Conservation (phyloP, 2,113 vertebrate species). For the Chunga burmeisteri region DNA sequence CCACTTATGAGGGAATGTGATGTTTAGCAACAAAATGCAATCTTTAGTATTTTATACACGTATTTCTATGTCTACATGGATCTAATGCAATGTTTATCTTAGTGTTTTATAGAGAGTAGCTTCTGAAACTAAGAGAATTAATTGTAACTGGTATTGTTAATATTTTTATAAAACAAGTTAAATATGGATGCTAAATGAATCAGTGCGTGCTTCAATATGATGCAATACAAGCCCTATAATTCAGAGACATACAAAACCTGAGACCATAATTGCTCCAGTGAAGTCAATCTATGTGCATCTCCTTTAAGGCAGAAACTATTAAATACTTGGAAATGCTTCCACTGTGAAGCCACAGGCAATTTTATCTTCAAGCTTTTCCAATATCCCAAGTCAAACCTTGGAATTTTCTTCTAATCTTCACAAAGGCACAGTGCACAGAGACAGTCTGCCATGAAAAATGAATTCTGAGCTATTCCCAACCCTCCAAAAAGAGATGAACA, state of each 20-base stretch:
- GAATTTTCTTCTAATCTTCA: background rate
- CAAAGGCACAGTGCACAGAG: background rate
- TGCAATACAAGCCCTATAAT: background rate
- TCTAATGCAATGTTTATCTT: background rate
- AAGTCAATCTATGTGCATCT: background rate
- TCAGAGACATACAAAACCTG: background rate
- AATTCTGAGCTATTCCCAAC: background rate
- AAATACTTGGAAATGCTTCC: background rate
- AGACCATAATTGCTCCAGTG: background rate
- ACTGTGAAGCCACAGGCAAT: rapidly evolving
- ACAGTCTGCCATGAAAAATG: background rate
- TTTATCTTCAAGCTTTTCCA: background rate
- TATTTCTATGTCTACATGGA: background rate
- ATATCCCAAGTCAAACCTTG: background rate
- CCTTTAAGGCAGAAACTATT: background rate
- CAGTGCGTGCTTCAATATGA: background rate
- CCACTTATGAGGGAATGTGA: background rate
- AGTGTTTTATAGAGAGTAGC: background rate
- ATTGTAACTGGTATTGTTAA: background rate
- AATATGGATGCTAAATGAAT: background rate
- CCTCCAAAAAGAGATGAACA: background rate
- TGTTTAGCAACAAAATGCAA: background rate
- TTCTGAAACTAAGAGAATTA: background rate
- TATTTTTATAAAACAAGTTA: background rate
- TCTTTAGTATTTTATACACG: background rate